A percentile compares a stretch with the other conserved stretches of the same genome.
Evolutionary conservation across 2,797 vertebrate genomes (phyloP).

Genomic region (Cuniculus paca): DNA sequence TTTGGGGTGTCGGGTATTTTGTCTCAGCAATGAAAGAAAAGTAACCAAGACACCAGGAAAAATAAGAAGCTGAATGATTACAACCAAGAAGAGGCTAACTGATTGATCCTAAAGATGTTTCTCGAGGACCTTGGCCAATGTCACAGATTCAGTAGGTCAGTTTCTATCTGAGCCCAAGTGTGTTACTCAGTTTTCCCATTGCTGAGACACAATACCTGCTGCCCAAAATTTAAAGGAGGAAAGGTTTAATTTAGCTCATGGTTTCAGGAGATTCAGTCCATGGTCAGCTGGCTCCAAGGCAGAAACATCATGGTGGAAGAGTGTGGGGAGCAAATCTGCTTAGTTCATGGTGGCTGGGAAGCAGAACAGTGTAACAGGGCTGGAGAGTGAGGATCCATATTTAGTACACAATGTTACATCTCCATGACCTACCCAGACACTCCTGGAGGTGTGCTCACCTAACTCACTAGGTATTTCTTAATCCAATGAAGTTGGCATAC

Average conservation of each 20-base stretch:
- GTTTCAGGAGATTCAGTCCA: not conserved
- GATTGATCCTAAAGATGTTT: not conserved
- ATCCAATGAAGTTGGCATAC: not conserved
- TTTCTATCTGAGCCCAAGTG: slow-evolving; percentile 25
- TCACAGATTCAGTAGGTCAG: not conserved
- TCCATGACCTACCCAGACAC: not conserved
- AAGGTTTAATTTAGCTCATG: not conserved
- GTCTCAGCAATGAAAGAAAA: no score
- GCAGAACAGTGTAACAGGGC: not conserved
- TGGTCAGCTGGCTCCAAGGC: not conserved
- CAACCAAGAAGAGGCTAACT: not conserved
- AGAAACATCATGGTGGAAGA: not conserved
- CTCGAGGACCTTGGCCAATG: not conserved
- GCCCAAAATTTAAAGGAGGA: not conserved
- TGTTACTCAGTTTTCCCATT: not conserved
- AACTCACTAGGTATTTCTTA: not conserved
- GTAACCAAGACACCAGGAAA: no score
- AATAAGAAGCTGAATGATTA: not conserved
- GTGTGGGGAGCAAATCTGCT: not conserved
- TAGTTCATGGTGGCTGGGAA: not conserved
- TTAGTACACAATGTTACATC: not conserved
- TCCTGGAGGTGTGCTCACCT: not conserved
- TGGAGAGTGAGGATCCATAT: not conserved
- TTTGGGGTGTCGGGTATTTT: no score
- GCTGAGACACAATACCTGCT: not conserved